These are phyloP conservation scores for Aphaenogaster rudis DNA, from an alignment of 1,140 invertebrate genomes.

Conservation along the genomic window DNA sequence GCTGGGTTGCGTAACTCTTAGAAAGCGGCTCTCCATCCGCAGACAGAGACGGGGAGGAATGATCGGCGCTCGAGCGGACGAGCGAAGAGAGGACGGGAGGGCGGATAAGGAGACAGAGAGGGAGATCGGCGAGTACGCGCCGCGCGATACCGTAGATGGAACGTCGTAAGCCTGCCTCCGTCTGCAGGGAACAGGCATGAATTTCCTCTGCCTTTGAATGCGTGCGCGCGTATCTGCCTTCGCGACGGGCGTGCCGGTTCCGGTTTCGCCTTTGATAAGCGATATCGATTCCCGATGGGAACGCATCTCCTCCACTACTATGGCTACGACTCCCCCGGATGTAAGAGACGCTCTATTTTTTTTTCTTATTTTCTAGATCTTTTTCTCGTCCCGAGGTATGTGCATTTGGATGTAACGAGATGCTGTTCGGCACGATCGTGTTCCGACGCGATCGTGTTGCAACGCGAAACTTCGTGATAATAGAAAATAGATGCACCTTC, in stretches of 20 bases:
- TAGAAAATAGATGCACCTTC: slow-evolving; percentile 2
- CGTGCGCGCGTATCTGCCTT: slow-evolving; percentile 49
- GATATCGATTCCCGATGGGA: slow-evolving; percentile 76
- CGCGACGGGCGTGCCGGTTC: slow-evolving; percentile 64
- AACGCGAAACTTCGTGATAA: slow-evolving; percentile 20
- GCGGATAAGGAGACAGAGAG: slow-evolving; percentile 53
- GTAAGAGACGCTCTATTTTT: slow-evolving; percentile 62
- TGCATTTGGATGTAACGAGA: slow-evolving; percentile 59
- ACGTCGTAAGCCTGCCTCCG: slow-evolving; percentile 65
- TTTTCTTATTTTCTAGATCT: slow-evolving; percentile 15
- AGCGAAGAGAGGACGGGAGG: slow-evolving; percentile 43
- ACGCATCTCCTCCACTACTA: slow-evolving; percentile 59
- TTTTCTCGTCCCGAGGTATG: slow-evolving; percentile 50
- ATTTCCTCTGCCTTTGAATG: slow-evolving; percentile 70
- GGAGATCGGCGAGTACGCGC: slow-evolving; percentile 33
- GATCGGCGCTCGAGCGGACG: slow-evolving; percentile 52
- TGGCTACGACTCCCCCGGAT: slow-evolving; percentile 66
- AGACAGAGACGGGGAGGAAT: slow-evolving; percentile 52
- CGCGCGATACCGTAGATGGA: slow-evolving; percentile 68
- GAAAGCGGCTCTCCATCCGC: slow-evolving; percentile 76
- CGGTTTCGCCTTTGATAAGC: slow-evolving; percentile 76
- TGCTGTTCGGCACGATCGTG: slow-evolving; percentile 40
- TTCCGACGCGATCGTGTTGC: neutral
- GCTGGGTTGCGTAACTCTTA: slow-evolving; percentile 81
- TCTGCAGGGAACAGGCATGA: slow-evolving; percentile 68